Percentiles rank a stretch among this genome's conserved stretches.
phyloP scores from a whole-genome alignment of 2,888 invertebrate species.

The Sturmia bella region DNA sequence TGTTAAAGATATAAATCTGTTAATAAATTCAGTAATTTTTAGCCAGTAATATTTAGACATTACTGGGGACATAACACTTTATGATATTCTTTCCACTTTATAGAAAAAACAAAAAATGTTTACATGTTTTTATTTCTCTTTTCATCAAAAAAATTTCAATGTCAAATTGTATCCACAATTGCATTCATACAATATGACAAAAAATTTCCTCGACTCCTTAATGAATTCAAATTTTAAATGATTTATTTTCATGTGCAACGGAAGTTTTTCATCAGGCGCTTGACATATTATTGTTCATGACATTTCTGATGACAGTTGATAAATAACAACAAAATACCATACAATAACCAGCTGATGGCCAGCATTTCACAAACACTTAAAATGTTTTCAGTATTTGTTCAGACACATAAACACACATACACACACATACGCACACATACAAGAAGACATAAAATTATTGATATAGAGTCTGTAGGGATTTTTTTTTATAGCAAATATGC shows the following conservation, averaged over 20 bases:
- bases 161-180: background rate
- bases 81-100: no score
- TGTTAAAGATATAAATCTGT: no score
- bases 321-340: slow-evolving; percentile 18
- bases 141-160: background rate
- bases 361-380: slow-evolving; percentile 8
- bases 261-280: slow-evolving; percentile 31
- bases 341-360: slow-evolving; percentile 7
- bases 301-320: slow-evolving; percentile 38
- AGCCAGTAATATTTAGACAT: no score
- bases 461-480: no score
- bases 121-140: no score
- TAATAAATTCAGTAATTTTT: no score
- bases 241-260: slow-evolving; percentile 33
- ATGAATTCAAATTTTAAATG: slow-evolving; percentile 12
- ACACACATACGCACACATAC: background rate
- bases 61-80: no score
- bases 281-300: slow-evolving; percentile 46
- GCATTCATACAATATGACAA: slow-evolving; percentile 1
- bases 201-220: background rate
- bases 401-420: background rate
- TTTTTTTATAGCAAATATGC: no score
- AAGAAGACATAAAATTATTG: no score
- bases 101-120: no score
- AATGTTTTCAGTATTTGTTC: background rate